Percentiles rank a stretch among this genome's conserved stretches.
phyloP scores from a whole-genome alignment of 2,113 vertebrate species.

The Caracal caracal region DNA sequence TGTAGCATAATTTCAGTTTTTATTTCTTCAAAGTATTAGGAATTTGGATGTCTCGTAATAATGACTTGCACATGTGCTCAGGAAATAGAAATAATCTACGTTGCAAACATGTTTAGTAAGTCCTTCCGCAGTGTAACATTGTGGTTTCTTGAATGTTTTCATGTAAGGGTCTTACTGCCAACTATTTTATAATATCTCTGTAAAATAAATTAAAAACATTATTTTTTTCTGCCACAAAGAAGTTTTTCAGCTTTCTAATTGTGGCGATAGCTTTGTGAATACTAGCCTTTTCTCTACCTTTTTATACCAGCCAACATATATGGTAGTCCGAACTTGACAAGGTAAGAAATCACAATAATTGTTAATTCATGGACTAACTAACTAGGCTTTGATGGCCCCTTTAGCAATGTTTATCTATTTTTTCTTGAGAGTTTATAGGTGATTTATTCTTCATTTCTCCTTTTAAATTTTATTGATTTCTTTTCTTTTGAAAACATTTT shows the following conservation, averaged over 20 bases:
- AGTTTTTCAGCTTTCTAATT: neutral
- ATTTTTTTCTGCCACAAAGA: neutral
- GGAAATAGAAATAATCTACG: conserved; percentile 32
- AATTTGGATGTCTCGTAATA: neutral
- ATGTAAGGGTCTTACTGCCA: neutral
- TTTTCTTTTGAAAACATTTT: neutral
- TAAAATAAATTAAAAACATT: neutral
- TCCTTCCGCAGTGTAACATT: neutral
- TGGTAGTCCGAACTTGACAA: neutral
- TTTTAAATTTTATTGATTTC: neutral
- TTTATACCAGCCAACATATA: neutral
- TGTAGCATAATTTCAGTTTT: neutral
- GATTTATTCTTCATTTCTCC: neutral
- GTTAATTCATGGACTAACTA: neutral
- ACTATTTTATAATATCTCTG: neutral
- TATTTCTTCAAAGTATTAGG: neutral
- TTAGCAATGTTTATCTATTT: neutral
- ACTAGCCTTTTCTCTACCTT: neutral
- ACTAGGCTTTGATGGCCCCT: neutral
- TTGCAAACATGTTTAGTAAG: neutral
- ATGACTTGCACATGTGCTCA: neutral
- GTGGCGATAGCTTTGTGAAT: neutral
- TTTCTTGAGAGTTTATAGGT: neutral
- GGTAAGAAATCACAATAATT: neutral
- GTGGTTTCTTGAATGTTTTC: neutral